Conservation (phyloP, 1,140 invertebrate species). For the Thaumetopoea pityocampa region DNA sequence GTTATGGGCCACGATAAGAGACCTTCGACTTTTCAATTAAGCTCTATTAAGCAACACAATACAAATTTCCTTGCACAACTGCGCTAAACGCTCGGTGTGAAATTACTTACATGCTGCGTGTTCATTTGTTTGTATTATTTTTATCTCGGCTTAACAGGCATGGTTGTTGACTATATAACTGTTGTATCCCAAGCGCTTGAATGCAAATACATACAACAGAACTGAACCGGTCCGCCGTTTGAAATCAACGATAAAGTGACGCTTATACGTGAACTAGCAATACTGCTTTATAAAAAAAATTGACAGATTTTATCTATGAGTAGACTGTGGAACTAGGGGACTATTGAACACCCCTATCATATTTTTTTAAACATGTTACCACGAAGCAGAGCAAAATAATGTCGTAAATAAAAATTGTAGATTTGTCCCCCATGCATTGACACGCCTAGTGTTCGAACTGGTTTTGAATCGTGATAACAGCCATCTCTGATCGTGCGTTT, state of each 20-base stretch:
- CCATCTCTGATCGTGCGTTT: background rate
- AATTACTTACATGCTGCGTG: slow-evolving; percentile 14
- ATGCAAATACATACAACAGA: slow-evolving; percentile 54
- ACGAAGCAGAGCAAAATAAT: slow-evolving; percentile 2
- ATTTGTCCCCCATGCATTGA: background rate
- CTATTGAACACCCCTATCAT: slow-evolving; percentile 13
- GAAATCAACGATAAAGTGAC: slow-evolving; percentile 35
- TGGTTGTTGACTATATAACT: slow-evolving; percentile 22
- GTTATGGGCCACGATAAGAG: slow-evolving; percentile 22
- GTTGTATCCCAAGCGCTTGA: slow-evolving; percentile 24
- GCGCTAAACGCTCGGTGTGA: slow-evolving; percentile 19
- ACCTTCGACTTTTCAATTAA: slow-evolving; percentile 35
- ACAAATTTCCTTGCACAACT: slow-evolving; percentile 26
- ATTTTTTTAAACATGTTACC: slow-evolving; percentile 4
- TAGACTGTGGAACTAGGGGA: slow-evolving; percentile 27
- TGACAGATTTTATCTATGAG: slow-evolving; percentile 1
- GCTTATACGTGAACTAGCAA: slow-evolving; percentile 30
- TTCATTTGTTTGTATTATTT: slow-evolving; percentile 23
- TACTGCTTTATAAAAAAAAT: slow-evolving; percentile 15
- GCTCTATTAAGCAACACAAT: slow-evolving; percentile 29
- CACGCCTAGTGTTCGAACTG: slow-evolving; percentile 21
- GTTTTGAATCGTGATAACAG: slow-evolving; percentile 23
- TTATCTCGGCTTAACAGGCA: slow-evolving; percentile 19
- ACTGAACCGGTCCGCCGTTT: slow-evolving; percentile 40
- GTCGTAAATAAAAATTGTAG: slow-evolving; percentile 1